Conservation (phyloP, 2,888 invertebrate species). For the Parnassius smintheus region DNA sequence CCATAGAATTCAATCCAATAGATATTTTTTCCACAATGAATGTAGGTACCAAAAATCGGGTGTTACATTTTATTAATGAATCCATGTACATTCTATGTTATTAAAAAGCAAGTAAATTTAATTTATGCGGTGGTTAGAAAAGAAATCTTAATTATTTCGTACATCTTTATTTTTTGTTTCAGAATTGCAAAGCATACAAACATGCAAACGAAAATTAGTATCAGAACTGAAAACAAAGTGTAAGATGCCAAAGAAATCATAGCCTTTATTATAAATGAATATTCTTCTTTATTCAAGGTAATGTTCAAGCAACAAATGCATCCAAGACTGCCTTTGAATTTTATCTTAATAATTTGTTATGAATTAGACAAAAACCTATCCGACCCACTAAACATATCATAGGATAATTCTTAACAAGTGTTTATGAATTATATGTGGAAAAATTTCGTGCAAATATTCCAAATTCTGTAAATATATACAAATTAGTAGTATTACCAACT, state of each 20-base stretch:
- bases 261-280: slow-evolving; percentile 38
- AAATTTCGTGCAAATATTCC: too few relatives aligned
- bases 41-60: too few relatives aligned
- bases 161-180: slow-evolving; percentile 29
- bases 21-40: too few relatives aligned
- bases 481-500: too few relatives aligned
- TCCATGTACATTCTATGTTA: too few relatives aligned
- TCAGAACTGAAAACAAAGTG: slow-evolving; percentile 45
- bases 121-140: not conserved
- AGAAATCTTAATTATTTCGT: not conserved
- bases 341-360: not conserved
- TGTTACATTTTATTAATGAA: too few relatives aligned
- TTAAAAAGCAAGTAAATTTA: too few relatives aligned
- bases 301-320: slow-evolving; percentile 28
- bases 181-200: slow-evolving; percentile 36
- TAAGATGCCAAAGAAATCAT: slow-evolving; percentile 55
- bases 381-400: not conserved
- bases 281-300: slow-evolving; percentile 13
- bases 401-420: not conserved
- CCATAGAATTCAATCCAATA: too few relatives aligned
- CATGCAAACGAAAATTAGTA: slow-evolving; percentile 45
- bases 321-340: slow-evolving; percentile 21
- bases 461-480: too few relatives aligned
- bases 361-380: not conserved
- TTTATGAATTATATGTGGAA: too few relatives aligned